Base-by-base conservation (phyloP, 2,888 invertebrate genomes). In the Callosobruchus maculatus region DNA sequence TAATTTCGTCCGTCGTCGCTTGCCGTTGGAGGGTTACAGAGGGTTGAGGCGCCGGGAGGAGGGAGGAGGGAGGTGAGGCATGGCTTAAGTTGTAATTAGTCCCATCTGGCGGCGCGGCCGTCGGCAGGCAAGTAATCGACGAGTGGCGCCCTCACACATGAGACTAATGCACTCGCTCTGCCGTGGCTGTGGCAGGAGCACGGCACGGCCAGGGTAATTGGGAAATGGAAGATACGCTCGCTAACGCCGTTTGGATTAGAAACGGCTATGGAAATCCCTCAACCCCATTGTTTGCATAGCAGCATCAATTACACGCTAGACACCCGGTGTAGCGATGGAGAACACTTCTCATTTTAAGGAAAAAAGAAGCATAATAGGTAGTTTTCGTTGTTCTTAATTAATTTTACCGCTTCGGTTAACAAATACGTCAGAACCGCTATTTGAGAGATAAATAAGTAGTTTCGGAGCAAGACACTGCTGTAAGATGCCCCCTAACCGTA, bases 21-120 rank as follows among this genome's bases (percentile, higher is more conserved):
- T 5, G 18, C 49, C 13, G 49, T 49, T 49, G 4, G 49, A 13
- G 49, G 26, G 26, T 26, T 7, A n/a, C n/a, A n/a, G 2, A 26
- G 26, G 26, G 49, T 49, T 49, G 49, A 18, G 49, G 49, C 1
- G n/a, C n/a, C n/a, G n/a, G n/a, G n/a, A n/a, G n/a, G n/a, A n/a
- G n/a, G n/a, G n/a, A n/a, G n/a, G n/a, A n/a, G 7, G 18, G 49
- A 49, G 18, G 49, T 1, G 5, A 18, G 49, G 49, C 70, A 78
- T 82, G 83, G 86, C 85, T 86, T 86, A 87, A 86, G 86, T 86
- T 86, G 85, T 87, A 87, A 87, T 87, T 87, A 87, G 87, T 86
- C 87, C 87, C 87, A 87, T 87, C 87, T 87, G 87, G 87, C 84
- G 83, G 84, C 82, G 81, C 84, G 83, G 83, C 83, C 84, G 82